These are phyloP conservation scores for Drosophila prostipennis DNA, from an alignment of 2,888 invertebrate species.

Conservation along the genomic window DNA sequence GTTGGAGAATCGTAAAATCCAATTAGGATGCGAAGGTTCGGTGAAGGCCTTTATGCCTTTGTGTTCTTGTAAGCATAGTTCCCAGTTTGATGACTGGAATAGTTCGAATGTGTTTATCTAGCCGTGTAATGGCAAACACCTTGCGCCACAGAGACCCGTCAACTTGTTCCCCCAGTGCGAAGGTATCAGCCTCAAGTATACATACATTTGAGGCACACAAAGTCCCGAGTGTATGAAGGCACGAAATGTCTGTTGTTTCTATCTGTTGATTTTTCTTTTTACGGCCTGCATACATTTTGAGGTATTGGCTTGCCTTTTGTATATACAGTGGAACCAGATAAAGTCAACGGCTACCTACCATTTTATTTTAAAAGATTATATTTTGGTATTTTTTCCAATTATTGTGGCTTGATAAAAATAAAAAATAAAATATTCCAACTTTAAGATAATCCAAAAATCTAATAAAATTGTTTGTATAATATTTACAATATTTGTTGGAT, in stretches of 20 bases:
- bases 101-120: constrained; percentile 31
- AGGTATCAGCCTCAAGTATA: constrained; percentile 24
- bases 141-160: constrained; percentile 32
- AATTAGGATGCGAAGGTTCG: constrained; percentile 21
- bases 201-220: constrained; percentile 16
- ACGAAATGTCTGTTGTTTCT: constrained; percentile 31
- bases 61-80: background rate
- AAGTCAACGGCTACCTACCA: background rate
- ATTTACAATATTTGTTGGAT: no score
- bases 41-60: background rate
- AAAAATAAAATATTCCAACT: no score
- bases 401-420: no score
- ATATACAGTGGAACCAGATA: constrained; percentile 6
- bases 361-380: no score
- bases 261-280: constrained; percentile 54
- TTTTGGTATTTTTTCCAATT: no score
- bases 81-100: background rate
- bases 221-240: constrained; percentile 5
- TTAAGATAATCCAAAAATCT: no score
- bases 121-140: constrained; percentile 40
- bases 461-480: no score
- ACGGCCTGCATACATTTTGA: constrained; percentile 45
- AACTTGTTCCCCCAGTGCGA: constrained; percentile 24
- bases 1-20: constrained; percentile 34
- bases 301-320: constrained; percentile 39